Percentiles rank a stretch among this genome's conserved stretches.
phyloP scores from a whole-genome alignment of 2,797 vertebrate genomes.

The Malacoraja senta region DNA sequence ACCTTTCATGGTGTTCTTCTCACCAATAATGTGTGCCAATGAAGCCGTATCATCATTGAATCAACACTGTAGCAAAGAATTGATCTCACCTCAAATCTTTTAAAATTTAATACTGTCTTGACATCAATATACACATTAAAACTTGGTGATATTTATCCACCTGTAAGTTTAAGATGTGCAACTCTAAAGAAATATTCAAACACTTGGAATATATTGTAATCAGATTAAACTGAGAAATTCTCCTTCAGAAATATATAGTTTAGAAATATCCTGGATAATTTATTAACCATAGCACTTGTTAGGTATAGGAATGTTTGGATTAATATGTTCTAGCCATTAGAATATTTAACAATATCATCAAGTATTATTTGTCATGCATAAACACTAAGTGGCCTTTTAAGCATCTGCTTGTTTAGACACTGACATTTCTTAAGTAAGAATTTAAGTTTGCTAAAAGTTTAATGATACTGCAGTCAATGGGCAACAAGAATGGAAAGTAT shows the following conservation, averaged over 20 bases:
- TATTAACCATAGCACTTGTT: not conserved
- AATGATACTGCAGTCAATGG: not conserved
- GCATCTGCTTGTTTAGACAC: not conserved
- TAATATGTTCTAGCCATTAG: not conserved
- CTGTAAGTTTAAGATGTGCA: not conserved
- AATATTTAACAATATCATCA: not conserved
- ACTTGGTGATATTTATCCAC: not conserved
- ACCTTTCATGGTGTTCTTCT: not conserved
- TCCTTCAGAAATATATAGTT: not conserved
- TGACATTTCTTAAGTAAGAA: not conserved
- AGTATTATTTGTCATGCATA: not conserved
- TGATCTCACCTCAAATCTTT: not conserved
- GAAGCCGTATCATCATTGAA: not conserved
- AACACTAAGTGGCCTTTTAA: conserved; percentile 9
- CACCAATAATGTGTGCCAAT: not conserved
- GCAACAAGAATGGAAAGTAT: not conserved
- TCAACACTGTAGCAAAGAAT: not conserved
- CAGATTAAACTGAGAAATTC: not conserved
- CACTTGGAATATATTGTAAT: not conserved
- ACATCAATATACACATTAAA: too few species aligned
- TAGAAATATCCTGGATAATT: not conserved
- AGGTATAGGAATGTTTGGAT: too few species aligned
- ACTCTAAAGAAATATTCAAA: not conserved
- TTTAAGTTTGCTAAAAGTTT: not conserved
- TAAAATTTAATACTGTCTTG: not conserved